Conservation (phyloP, 2,113 vertebrate genomes). For the Lamprotornis superbus region DNA sequence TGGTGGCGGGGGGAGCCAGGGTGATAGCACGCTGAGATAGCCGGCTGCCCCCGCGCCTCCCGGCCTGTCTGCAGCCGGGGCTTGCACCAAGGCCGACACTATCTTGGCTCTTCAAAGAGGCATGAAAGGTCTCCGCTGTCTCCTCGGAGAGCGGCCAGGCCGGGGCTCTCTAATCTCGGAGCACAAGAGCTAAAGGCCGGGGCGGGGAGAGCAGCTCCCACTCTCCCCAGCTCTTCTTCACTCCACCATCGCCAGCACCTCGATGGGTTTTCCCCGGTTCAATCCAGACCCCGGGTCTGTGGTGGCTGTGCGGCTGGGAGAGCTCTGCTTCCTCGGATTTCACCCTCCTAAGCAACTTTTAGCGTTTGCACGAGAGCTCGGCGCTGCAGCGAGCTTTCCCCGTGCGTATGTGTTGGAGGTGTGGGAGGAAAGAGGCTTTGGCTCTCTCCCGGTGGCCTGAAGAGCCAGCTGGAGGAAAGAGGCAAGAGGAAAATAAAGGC, state of each 20-base stretch:
- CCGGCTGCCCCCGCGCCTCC: slow-evolving; percentile 12
- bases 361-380: background rate
- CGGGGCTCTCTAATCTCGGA: slow-evolving; percentile 3
- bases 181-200: background rate
- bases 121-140: slow-evolving; percentile 20
- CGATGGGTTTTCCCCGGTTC: background rate
- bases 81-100: slow-evolving; percentile 10
- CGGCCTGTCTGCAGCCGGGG: background rate
- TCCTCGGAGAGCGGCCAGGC: background rate
- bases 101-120: slow-evolving; percentile 61
- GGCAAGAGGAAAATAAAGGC: background rate
- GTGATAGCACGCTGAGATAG: slow-evolving; percentile 30
- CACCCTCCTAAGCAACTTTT: slow-evolving; percentile 43
- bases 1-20: background rate
- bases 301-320: background rate
- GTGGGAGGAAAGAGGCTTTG: slow-evolving; percentile 22
- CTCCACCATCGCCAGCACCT: background rate
- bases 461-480: slow-evolving; percentile 38
- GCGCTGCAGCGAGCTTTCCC: background rate
- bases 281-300: background rate
- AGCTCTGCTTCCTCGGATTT: background rate
- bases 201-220: background rate
- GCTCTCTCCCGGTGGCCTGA: slow-evolving; percentile 19
- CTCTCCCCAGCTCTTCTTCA: background rate
- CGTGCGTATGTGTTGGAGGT: background rate